Evolutionary conservation across 2,797 vertebrate species (phyloP).

Genomic region (Tachyglossus aculeatus): DNA sequence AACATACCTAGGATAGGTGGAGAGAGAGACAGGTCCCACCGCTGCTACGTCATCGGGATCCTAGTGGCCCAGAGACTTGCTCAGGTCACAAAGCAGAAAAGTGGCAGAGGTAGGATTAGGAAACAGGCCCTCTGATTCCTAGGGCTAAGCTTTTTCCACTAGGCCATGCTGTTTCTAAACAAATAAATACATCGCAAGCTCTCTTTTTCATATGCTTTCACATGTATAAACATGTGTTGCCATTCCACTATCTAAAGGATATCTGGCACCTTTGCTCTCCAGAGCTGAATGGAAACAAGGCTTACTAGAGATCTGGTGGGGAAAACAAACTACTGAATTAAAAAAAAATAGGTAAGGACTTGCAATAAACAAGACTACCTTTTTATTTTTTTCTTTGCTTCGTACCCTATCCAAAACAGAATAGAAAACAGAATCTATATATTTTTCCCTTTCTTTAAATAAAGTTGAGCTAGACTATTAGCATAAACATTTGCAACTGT

Average conservation of each 20-base stretch:
- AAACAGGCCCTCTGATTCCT: no score
- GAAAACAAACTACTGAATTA: background rate
- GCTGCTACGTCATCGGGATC: no score
- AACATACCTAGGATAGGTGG: no score
- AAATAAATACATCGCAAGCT: accelerated
- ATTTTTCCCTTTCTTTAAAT: background rate
- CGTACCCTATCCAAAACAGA: background rate
- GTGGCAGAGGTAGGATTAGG: background rate
- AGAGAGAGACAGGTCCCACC: no score
- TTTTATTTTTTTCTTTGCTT: background rate
- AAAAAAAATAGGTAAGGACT: slow-evolving; percentile 13
- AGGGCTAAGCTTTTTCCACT: no score
- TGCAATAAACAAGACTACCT: background rate
- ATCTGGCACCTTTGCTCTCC: background rate
- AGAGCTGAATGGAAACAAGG: slow-evolving; percentile 8
- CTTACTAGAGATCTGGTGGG: background rate
- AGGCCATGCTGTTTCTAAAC: no score
- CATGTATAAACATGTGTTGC: slow-evolving; percentile 4
- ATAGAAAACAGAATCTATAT: background rate
- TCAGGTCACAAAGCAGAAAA: slow-evolving; percentile 33
- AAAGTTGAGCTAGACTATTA: slow-evolving; percentile 51
- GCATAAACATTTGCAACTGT: slow-evolving; percentile 46
- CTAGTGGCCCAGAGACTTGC: no score
- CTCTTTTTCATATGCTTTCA: background rate
- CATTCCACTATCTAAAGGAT: background rate